Evolutionary conservation across 30 jellyfish, hydroid and myxozoan species (phyloP).

Genomic region (Rhopilema esculentum): DNA sequence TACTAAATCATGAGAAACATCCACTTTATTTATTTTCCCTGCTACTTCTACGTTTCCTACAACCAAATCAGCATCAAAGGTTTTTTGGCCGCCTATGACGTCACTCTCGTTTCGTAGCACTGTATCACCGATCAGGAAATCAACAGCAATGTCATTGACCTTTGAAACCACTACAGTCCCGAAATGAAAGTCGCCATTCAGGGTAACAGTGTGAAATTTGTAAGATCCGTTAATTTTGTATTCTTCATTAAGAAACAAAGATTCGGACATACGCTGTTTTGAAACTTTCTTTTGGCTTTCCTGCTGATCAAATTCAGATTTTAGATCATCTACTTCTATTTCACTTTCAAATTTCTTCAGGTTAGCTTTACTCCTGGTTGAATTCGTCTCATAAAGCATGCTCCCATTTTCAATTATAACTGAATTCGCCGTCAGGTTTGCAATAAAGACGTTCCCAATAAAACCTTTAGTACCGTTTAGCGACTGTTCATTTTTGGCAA

Average conservation of each 20-base stretch:
- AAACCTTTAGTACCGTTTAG: conserved; percentile 36
- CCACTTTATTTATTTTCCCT: conserved; percentile 34
- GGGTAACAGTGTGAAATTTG: background rate
- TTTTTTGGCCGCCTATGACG: conserved; percentile 57
- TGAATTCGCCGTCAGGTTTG: background rate
- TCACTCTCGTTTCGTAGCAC: conserved; percentile 41
- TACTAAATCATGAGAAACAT: conserved; percentile 56
- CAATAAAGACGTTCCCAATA: background rate
- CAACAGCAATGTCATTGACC: background rate
- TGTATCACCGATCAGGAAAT: conserved; percentile 18
- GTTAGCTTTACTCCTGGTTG: background rate
- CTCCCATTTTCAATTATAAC: conserved; percentile 25
- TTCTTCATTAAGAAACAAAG: background rate
- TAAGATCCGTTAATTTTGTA: background rate
- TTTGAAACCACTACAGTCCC: background rate
- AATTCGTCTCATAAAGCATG: conserved; percentile 25
- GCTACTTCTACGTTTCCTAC: background rate
- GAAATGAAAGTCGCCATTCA: background rate
- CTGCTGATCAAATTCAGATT: background rate
- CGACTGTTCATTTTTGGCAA: conserved; percentile 2
- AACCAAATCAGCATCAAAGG: background rate
- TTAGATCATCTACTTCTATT: background rate
- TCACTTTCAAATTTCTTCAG: background rate
- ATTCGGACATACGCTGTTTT: background rate
- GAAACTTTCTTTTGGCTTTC: background rate